These are phyloP conservation scores for Eulemur coronatus DNA, from an alignment of 2,797 vertebrate genomes.

Conservation along the genomic window DNA sequence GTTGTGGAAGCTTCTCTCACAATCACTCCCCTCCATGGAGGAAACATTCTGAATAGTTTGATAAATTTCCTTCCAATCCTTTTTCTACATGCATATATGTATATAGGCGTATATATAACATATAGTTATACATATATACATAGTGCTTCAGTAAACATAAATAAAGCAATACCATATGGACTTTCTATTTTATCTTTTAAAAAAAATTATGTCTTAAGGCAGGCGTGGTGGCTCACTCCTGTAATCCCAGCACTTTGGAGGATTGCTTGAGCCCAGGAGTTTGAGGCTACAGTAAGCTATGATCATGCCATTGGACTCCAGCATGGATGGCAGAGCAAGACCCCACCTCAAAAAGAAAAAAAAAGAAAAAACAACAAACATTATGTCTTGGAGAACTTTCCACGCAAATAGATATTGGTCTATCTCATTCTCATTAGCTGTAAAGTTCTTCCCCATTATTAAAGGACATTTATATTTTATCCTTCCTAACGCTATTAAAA, in stretches of 20 bases:
- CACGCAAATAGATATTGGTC: not conserved
- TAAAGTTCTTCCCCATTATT: not conserved
- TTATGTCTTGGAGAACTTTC: not conserved
- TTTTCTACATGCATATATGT: not conserved
- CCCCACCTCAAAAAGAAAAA: not conserved
- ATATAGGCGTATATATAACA: not conserved
- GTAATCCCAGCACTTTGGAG: not conserved
- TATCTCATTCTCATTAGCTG: not conserved
- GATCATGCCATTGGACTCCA: not conserved
- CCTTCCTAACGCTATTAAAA: not conserved
- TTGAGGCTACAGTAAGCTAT: not conserved
- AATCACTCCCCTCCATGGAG: not conserved
- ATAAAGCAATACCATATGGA: not conserved
- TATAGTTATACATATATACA: not conserved
- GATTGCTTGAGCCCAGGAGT: not conserved
- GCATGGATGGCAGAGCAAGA: not conserved
- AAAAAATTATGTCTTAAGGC: not conserved
- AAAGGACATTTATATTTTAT: not conserved
- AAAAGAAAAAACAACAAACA: not conserved
- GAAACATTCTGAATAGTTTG: not conserved
- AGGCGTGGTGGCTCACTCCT: not conserved
- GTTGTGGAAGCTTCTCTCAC: not conserved
- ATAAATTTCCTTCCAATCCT: not conserved
- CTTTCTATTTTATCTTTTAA: not conserved
- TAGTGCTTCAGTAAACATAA: slow-evolving; percentile 27